Evolutionary conservation across 2,113 vertebrate species (phyloP).

Genomic region (Sardina pilchardus): DNA sequence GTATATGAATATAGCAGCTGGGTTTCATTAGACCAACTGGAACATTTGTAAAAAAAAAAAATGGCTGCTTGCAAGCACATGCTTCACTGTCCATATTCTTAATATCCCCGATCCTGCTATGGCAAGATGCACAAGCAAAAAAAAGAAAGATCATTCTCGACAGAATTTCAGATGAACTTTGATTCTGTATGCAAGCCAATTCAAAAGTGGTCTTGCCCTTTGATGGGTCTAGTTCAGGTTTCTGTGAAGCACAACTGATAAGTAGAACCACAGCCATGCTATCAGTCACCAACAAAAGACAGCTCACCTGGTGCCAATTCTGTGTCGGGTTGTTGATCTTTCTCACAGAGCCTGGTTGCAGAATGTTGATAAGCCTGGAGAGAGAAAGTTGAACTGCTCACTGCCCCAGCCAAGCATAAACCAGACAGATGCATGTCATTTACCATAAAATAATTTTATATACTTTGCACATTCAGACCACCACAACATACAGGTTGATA

Average conservation of each 20-base stretch:
- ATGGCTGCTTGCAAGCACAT: not conserved
- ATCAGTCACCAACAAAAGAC: not conserved
- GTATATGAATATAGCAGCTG: not conserved
- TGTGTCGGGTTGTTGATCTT: conserved; percentile 85
- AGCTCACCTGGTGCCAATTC: conserved; percentile 93
- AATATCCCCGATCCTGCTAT: not conserved
- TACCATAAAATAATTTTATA: not conserved
- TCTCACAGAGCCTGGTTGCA: conserved; percentile 87
- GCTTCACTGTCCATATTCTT: not conserved
- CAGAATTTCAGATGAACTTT: not conserved
- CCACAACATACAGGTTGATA: not conserved
- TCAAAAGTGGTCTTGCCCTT: not conserved
- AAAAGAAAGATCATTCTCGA: no score
- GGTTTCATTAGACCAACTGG: not conserved
- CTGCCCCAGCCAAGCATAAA: not conserved
- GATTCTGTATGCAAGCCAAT: not conserved
- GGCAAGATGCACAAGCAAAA: not conserved
- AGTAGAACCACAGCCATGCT: not conserved
- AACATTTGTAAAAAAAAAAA: not conserved
- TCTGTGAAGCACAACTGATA: not conserved
- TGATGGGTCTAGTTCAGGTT: not conserved
- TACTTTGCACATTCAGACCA: not conserved
- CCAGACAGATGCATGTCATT: not conserved
- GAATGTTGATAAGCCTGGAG: conserved; percentile 86
- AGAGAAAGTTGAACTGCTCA: not conserved